A percentile compares a stretch with the other conserved stretches of the same genome.
These are phyloP conservation scores for Indicator maculatus DNA, from an alignment of 2,113 vertebrate genomes.

Conservation along the genomic window DNA sequence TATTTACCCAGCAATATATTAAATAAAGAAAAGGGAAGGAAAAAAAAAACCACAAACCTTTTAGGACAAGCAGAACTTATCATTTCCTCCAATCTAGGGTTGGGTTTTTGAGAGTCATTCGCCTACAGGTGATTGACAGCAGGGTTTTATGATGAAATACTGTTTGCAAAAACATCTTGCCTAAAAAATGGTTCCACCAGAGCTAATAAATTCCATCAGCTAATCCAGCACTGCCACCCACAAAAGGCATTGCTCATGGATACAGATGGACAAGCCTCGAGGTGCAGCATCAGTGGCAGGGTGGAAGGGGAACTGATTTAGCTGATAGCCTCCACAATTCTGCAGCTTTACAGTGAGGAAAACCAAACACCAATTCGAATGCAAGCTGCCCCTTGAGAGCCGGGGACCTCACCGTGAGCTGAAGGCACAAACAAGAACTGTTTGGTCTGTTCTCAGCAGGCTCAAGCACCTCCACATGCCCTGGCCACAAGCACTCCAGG, in stretches of 20 bases:
- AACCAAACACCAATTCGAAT: background rate
- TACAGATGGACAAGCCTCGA: background rate
- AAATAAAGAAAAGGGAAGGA: background rate
- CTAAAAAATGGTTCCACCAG: background rate
- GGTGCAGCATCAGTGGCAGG: fast-evolving
- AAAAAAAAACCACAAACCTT: background rate
- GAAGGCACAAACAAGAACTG: background rate
- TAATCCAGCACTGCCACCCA: background rate
- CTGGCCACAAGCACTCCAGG: background rate
- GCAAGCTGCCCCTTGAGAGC: background rate
- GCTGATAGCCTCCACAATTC: background rate
- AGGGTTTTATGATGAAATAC: background rate
- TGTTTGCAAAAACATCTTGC: background rate
- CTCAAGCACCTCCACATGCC: background rate
- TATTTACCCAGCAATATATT: constrained; percentile 11
- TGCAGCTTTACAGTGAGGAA: background rate
- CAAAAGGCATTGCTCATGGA: background rate
- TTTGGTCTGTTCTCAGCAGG: background rate
- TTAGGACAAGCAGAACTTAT: background rate
- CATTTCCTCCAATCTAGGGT: background rate
- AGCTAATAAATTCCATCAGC: background rate
- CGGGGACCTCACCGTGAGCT: fast-evolving
- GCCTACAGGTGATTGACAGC: background rate
- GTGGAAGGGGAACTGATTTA: fast-evolving
- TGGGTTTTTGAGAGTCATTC: constrained; percentile 27